Conservation (phyloP, 2,113 vertebrate species). For the Phyllostomus hastatus region DNA sequence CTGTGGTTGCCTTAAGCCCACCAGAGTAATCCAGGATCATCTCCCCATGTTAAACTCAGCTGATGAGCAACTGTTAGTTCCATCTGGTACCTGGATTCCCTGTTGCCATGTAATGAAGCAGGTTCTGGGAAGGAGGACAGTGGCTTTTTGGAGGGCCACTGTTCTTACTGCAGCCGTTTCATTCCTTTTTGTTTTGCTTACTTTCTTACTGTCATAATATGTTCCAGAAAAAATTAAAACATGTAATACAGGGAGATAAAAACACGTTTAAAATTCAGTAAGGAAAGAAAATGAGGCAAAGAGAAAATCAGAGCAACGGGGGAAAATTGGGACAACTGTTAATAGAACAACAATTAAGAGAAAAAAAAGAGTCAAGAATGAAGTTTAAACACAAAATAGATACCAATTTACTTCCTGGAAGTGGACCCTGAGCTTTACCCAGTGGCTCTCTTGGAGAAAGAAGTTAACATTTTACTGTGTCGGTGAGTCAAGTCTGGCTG, state of each 20-base stretch:
- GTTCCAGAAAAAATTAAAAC: background rate
- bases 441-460: background rate
- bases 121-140: background rate
- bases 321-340: too few relatives aligned
- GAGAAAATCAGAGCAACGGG: background rate
- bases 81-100: background rate
- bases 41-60: background rate
- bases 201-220: background rate
- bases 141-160: background rate
- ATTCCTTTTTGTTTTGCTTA: background rate
- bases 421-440: background rate
- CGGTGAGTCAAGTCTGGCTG: background rate
- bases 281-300: background rate
- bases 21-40: background rate
- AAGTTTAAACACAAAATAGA: background rate
- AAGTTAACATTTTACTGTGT: background rate
- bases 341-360: background rate
- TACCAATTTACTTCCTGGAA: background rate
- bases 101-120: background rate
- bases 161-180: background rate
- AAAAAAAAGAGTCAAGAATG: background rate
- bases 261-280: background rate
- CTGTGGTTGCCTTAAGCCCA: background rate
- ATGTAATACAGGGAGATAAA: background rate
- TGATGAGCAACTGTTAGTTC: background rate